These are phyloP conservation scores for Hirundo rustica DNA, from an alignment of 2,797 vertebrate species.

Conservation along the genomic window DNA sequence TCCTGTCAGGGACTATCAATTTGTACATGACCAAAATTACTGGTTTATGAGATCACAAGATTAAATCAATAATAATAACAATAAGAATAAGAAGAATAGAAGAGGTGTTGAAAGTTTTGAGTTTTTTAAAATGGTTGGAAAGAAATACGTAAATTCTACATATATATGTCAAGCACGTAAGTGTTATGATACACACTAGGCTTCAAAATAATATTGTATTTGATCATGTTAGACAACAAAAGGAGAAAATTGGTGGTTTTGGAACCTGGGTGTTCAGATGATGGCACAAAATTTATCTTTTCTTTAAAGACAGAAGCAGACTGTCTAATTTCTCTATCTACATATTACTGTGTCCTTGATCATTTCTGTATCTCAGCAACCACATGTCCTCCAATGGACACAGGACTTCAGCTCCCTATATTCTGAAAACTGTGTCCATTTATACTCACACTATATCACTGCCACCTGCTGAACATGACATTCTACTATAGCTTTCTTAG, in stretches of 20 bases:
- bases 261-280: background rate
- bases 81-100: background rate
- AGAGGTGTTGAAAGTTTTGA: background rate
- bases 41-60: background rate
- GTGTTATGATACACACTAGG: background rate
- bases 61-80: background rate
- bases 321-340: background rate
- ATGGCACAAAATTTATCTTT: background rate
- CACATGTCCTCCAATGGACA: background rate
- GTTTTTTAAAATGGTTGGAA: background rate
- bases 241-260: background rate
- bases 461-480: background rate
- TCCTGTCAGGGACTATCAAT: background rate
- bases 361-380: background rate
- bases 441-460: background rate
- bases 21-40: background rate
- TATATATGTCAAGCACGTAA: background rate
- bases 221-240: background rate
- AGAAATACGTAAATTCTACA: background rate
- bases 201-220: background rate
- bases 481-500: background rate
- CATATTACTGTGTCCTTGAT: background rate
- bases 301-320: background rate
- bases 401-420: background rate
- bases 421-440: background rate